Conservation (phyloP, 2,888 invertebrate species). For the Gari tellinella region DNA sequence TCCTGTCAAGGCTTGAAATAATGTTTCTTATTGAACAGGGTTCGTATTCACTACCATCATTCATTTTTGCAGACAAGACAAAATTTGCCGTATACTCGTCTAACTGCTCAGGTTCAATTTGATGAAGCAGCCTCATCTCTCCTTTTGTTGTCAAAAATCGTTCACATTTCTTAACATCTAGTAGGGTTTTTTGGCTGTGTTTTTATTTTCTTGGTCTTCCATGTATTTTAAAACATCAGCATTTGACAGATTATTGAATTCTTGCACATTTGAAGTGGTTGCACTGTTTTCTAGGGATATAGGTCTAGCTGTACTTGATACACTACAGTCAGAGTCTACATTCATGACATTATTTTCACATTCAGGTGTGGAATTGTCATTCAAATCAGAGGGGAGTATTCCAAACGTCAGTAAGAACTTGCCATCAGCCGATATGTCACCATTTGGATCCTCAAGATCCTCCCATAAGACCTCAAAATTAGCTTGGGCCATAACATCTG, state of each 20-base stretch:
- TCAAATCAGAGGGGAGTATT: too few relatives aligned
- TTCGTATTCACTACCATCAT: constrained; percentile 23
- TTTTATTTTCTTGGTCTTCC: constrained; percentile 16
- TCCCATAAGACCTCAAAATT: too few relatives aligned
- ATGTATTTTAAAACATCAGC: constrained; percentile 10
- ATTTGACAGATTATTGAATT: constrained; percentile 1
- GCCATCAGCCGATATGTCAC: too few relatives aligned
- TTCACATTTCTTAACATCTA: constrained; percentile 25
- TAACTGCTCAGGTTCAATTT: constrained; percentile 19
- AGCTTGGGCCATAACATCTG: too few relatives aligned
- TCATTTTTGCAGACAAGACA: constrained; percentile 18
- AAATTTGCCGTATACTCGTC: constrained; percentile 15
- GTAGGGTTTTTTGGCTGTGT: constrained; percentile 18
- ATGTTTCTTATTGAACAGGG: constrained; percentile 17
- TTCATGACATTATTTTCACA: too few relatives aligned
- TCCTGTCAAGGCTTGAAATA: constrained; percentile 22
- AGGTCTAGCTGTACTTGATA: too few relatives aligned
- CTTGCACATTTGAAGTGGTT: too few relatives aligned
- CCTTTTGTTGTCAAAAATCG: constrained; percentile 12
- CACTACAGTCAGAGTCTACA: too few relatives aligned
- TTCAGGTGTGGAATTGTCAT: too few relatives aligned
- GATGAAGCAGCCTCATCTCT: constrained; percentile 7
- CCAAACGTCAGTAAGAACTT: too few relatives aligned
- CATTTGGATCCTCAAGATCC: too few relatives aligned
- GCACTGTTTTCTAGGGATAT: too few relatives aligned